Percentiles rank a stretch among this genome's conserved stretches.
phyloP scores from a whole-genome alignment of 2,888 invertebrate species.

The Pogonocherus hispidulus region DNA sequence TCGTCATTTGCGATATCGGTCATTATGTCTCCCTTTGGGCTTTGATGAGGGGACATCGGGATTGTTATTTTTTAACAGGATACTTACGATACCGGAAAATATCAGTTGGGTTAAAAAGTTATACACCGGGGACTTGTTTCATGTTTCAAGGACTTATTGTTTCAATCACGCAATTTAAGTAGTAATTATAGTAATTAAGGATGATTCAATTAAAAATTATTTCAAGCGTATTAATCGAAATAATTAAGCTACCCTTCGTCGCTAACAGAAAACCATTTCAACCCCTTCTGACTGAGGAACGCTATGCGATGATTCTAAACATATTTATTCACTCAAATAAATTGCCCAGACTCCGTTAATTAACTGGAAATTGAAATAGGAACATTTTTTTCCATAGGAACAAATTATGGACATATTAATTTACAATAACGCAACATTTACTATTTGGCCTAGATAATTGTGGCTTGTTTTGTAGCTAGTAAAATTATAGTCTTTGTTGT shows the following conservation, averaged over 20 bases:
- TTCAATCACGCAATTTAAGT: constrained; percentile 60
- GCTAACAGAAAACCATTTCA: constrained; percentile 43
- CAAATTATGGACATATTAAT: no score
- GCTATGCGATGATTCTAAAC: constrained; percentile 8
- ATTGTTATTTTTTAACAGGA: constrained; percentile 56
- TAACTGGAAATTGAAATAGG: not conserved
- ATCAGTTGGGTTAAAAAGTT: constrained; percentile 55
- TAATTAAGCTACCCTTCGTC: constrained; percentile 46
- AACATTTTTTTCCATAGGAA: not conserved
- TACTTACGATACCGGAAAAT: constrained; percentile 55
- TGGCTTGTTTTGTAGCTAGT: no score
- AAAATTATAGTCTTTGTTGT: no score
- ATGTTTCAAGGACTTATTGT: constrained; percentile 58
- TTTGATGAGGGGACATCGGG: constrained; percentile 50
- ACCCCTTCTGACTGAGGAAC: constrained; percentile 39
- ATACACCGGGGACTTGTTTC: constrained; percentile 59
- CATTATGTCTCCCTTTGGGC: constrained; percentile 58
- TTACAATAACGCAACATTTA: no score
- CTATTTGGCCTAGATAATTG: no score
- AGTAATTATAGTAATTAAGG: constrained; percentile 60
- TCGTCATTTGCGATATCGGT: constrained; percentile 61
- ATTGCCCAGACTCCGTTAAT: not conserved
- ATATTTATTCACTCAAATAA: not conserved
- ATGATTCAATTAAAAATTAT: constrained; percentile 61
- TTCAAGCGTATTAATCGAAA: constrained; percentile 50